A percentile compares a stretch with the other conserved stretches of the same genome.
Evolutionary conservation across 2,888 invertebrate species (phyloP).

Genomic region (Aporophyla lueneburgensis): DNA sequence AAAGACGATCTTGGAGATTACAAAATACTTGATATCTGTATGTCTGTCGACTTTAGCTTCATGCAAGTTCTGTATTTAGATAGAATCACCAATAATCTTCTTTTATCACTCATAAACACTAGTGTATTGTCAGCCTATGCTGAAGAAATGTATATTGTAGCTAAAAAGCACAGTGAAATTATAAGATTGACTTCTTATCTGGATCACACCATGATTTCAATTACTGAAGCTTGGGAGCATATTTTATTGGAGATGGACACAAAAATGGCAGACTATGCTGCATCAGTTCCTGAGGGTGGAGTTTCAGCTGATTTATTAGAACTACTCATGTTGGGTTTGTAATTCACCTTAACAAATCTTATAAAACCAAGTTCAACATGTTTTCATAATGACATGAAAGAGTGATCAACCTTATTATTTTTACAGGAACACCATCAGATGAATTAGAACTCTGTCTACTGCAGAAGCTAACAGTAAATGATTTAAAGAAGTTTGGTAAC

Average conservation of each 20-base stretch:
- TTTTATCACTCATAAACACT: slow-evolving; percentile 89
- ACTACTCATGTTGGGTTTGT: slow-evolving; percentile 94
- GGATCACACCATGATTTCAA: slow-evolving; percentile 94
- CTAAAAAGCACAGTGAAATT: slow-evolving; percentile 94
- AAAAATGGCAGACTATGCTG: slow-evolving; percentile 97
- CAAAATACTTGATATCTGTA: slow-evolving; percentile 92
- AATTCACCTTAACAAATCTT: neutral
- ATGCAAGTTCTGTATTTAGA: slow-evolving; percentile 92
- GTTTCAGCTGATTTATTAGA: slow-evolving; percentile 98
- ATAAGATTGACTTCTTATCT: slow-evolving; percentile 93
- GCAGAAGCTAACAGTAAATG: slow-evolving; percentile 97
- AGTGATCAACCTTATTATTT: neutral
- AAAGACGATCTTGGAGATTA: slow-evolving; percentile 90
- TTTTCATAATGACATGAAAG: neutral
- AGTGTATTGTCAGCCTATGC: slow-evolving; percentile 92
- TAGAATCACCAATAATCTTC: slow-evolving; percentile 85
- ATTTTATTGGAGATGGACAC: slow-evolving; percentile 98
- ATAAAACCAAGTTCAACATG: neutral
- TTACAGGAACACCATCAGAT: slow-evolving; percentile 92
- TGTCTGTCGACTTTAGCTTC: slow-evolving; percentile 93
- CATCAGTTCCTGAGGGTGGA: slow-evolving; percentile 94
- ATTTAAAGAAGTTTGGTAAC: slow-evolving; percentile 97
- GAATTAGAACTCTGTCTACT: slow-evolving; percentile 94
- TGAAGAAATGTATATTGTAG: slow-evolving; percentile 93
- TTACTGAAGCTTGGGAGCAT: slow-evolving; percentile 98